Percentiles rank a stretch among this genome's conserved stretches.
Evolutionary conservation across 2,797 vertebrate genomes (phyloP).

Genomic region (Pipistrellus nathusii): DNA sequence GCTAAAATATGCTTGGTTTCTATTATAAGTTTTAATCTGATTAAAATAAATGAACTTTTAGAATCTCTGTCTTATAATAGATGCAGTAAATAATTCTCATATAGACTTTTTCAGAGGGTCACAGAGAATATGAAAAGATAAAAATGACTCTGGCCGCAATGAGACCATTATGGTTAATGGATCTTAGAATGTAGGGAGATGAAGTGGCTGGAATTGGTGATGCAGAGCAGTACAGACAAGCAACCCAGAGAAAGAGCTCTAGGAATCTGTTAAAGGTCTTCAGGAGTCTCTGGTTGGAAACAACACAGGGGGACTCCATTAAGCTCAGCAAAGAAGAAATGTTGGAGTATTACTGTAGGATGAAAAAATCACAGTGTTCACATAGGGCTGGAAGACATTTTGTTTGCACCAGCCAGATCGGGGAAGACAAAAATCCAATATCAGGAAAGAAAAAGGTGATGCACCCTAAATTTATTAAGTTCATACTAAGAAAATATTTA

Average conservation of each 20-base stretch:
- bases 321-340: not conserved
- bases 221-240: too few relatives aligned
- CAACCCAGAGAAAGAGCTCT: not conserved
- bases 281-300: not conserved
- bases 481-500: not conserved
- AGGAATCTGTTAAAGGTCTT: not conserved
- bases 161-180: not conserved
- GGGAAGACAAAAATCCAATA: not conserved
- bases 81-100: conserved; percentile 41
- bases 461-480: not conserved
- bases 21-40: conserved; percentile 12
- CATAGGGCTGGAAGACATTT: not conserved
- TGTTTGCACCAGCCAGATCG: not conserved
- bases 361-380: not conserved
- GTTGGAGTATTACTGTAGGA: not conserved
- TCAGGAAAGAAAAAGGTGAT: not conserved
- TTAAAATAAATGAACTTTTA: conserved; percentile 57
- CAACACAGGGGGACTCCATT: not conserved
- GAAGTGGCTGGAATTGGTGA: not conserved
- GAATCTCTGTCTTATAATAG: not conserved
- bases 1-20: conserved; percentile 32
- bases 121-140: conserved; percentile 21
- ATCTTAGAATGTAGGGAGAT: not conserved
- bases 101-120: conserved; percentile 20
- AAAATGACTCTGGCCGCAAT: not conserved